These are phyloP conservation scores for Solenodon paradoxus DNA, from an alignment of 2,113 vertebrate species.

Conservation along the genomic window DNA sequence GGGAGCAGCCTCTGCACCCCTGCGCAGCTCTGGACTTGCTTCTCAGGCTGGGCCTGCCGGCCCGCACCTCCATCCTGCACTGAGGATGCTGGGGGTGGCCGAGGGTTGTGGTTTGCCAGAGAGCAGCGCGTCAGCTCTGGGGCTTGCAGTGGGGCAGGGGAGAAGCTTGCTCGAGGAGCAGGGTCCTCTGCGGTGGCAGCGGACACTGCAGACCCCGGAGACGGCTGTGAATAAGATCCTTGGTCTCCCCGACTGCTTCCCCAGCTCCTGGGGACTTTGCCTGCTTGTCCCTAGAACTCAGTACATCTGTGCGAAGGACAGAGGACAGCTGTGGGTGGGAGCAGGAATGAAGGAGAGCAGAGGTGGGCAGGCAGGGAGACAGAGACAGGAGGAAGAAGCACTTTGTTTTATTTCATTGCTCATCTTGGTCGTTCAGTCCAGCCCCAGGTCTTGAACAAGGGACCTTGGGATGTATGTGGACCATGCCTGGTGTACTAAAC, in stretches of 20 bases:
- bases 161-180: background rate
- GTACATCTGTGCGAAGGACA: background rate
- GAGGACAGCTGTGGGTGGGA: no score
- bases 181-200: no score
- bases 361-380: no score
- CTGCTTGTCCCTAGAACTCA: background rate
- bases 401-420: no score
- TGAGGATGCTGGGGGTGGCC: background rate
- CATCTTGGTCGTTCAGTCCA: no score
- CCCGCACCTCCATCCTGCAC: background rate
- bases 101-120: background rate
- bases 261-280: background rate
- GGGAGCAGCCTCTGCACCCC: no score
- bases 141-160: background rate
- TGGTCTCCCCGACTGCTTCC: background rate
- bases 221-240: background rate
- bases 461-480: no score
- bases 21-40: background rate
- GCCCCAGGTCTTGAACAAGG: no score
- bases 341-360: no score
- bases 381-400: no score
- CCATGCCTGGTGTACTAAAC: no score
- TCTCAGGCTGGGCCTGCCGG: background rate
- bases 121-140: accelerated
- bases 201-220: no score